phyloP scores from a whole-genome alignment of 1,140 invertebrate genomes.

The Drosophila carrolli region DNA sequence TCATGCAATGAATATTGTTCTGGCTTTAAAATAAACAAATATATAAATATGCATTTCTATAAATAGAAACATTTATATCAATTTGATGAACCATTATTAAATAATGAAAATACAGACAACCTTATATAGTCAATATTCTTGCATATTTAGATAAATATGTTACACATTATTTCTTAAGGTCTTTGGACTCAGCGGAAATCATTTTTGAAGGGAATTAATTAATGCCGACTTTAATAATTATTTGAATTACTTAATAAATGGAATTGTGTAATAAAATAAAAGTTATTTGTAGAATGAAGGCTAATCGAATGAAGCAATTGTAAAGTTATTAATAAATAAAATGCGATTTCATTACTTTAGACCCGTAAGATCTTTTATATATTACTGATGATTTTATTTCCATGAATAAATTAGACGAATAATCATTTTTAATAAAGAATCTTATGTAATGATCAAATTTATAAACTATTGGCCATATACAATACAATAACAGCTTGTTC shows the following conservation, averaged over 20 bases:
- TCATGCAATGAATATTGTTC: background rate
- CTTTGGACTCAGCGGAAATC: slow-evolving; percentile 5
- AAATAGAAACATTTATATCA: too few relatives aligned
- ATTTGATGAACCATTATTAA: too few relatives aligned
- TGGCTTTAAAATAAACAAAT: background rate
- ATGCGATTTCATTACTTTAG: background rate
- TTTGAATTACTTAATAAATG: background rate
- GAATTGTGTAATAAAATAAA: slow-evolving; percentile 17
- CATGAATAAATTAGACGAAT: background rate
- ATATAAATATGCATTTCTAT: too few relatives aligned
- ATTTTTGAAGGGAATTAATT: slow-evolving; percentile 10
- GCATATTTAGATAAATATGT: background rate
- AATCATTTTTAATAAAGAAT: background rate
- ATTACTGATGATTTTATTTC: background rate
- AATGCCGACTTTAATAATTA: background rate
- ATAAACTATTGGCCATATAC: background rate
- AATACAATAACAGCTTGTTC: background rate
- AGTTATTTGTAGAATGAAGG: slow-evolving; percentile 8
- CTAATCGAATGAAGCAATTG: slow-evolving; percentile 4
- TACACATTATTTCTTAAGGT: background rate
- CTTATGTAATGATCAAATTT: background rate
- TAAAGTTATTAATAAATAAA: slow-evolving; percentile 1
- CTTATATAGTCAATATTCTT: background rate
- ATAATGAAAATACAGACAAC: background rate
- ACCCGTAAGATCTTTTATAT: too few relatives aligned